A percentile compares a stretch with the other conserved stretches of the same genome.
Evolutionary conservation across 2,797 vertebrate genomes (phyloP).

Genomic region (Fundulus diaphanus): DNA sequence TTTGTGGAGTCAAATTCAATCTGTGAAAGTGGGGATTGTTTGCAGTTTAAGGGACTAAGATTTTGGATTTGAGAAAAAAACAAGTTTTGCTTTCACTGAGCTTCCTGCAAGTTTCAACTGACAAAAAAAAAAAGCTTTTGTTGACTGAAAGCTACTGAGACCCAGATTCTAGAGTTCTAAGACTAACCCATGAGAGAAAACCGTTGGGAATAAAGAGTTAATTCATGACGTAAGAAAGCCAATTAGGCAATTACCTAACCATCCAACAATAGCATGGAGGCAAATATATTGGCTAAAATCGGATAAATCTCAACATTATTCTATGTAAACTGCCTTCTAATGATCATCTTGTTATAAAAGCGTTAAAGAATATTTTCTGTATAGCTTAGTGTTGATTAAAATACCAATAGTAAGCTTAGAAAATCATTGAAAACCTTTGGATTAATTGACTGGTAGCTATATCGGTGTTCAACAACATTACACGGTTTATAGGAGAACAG

Average conservation of each 20-base stretch:
- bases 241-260: background rate
- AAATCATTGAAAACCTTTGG: background rate
- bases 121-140: background rate
- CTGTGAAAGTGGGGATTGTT: background rate
- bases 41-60: background rate
- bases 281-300: background rate
- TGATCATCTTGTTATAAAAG: background rate
- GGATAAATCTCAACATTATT: too few relatives aligned
- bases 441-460: too few relatives aligned
- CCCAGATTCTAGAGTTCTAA: background rate
- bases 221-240: too few relatives aligned
- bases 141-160: too few relatives aligned
- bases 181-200: background rate
- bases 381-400: too few relatives aligned
- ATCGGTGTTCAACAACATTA: too few relatives aligned
- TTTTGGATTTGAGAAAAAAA: background rate
- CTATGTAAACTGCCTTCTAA: background rate
- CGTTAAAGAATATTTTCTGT: background rate
- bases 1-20: background rate
- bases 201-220: background rate
- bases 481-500: too few relatives aligned
- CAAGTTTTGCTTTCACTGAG: background rate
- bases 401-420: background rate
- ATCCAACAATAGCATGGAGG: background rate
- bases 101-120: background rate